Percentiles rank a stretch among this genome's conserved stretches.
Evolutionary conservation across 2,113 vertebrate species (phyloP).

Genomic region (Psittacula cyanocephala): DNA sequence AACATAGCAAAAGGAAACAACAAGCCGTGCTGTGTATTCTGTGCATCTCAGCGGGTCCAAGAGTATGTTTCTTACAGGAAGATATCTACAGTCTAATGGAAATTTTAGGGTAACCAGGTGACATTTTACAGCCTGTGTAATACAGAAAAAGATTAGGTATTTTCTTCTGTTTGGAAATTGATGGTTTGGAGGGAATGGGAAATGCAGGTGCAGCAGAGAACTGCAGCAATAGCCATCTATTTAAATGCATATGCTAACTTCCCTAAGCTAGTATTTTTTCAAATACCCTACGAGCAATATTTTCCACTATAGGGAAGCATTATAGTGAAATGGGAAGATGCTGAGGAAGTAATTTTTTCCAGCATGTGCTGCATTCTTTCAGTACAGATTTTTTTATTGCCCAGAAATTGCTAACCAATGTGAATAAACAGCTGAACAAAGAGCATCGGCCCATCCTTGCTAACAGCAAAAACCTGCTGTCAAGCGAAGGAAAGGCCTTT

Average conservation of each 20-base stretch:
- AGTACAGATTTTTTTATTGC: slow-evolving; percentile 22
- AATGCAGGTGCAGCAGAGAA: slow-evolving; percentile 23
- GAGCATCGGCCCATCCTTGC: background rate
- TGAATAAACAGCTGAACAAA: slow-evolving; percentile 51
- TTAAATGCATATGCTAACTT: slow-evolving; percentile 7
- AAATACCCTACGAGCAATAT: slow-evolving; percentile 4
- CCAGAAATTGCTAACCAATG: slow-evolving; percentile 4
- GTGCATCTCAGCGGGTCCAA: background rate
- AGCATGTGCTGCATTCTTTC: slow-evolving; percentile 42
- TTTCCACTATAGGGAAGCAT: background rate
- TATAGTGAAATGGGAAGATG: slow-evolving; percentile 25
- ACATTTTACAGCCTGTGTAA: background rate
- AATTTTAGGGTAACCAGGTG: slow-evolving; percentile 2
- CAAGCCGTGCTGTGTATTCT: fast-evolving
- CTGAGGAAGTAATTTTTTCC: slow-evolving; percentile 33
- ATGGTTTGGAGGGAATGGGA: slow-evolving; percentile 19
- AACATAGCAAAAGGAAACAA: fast-evolving
- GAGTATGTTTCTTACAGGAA: background rate
- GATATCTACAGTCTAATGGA: background rate
- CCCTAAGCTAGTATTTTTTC: slow-evolving; percentile 34
- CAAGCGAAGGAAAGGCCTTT: background rate
- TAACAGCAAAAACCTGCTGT: background rate
- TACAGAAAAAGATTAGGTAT: background rate
- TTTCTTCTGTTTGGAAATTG: slow-evolving; percentile 9
- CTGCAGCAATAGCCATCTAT: slow-evolving; percentile 16